phyloP scores from a whole-genome alignment of 2,797 vertebrate species.

The Kryptopterus vitreolus region DNA sequence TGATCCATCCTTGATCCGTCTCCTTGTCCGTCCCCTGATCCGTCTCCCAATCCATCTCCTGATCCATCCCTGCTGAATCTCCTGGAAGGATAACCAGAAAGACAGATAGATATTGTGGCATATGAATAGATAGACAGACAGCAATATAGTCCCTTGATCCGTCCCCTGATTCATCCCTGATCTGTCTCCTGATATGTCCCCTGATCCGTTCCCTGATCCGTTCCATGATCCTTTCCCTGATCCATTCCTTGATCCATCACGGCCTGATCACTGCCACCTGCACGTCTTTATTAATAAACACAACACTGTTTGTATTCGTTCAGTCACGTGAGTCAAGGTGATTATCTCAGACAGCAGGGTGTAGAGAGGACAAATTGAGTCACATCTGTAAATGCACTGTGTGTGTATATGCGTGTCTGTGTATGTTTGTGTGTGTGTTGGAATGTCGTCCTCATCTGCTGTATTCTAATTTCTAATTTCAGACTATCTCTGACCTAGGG shows the following conservation, averaged over 20 bases:
- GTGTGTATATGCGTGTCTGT: neutral
- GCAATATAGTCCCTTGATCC: too few species aligned
- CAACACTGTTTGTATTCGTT: slow-evolving; percentile 38
- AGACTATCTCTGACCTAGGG: neutral
- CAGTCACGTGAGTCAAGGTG: slow-evolving; percentile 27
- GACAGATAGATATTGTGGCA: too few species aligned
- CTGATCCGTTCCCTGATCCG: slow-evolving; percentile 17
- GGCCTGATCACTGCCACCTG: slow-evolving; percentile 40
- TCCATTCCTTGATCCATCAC: slow-evolving; percentile 20
- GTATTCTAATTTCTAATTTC: slow-evolving; percentile 14
- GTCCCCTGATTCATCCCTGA: too few species aligned
- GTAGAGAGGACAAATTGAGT: slow-evolving; percentile 21
- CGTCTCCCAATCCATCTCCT: too few species aligned
- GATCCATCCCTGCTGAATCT: too few species aligned
- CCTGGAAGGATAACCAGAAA: too few species aligned
- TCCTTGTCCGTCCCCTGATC: too few species aligned
- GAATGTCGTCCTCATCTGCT: neutral
- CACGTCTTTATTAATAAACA: slow-evolving; percentile 28
- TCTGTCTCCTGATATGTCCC: too few species aligned
- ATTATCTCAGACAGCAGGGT: slow-evolving; percentile 36
- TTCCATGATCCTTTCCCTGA: neutral
- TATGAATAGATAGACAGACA: too few species aligned
- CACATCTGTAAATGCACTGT: slow-evolving; percentile 35
- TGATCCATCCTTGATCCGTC: too few species aligned
- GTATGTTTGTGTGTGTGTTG: neutral